phyloP scores from a whole-genome alignment of 92 coral and sea anemone genomes.

The Actinostola sp. region DNA sequence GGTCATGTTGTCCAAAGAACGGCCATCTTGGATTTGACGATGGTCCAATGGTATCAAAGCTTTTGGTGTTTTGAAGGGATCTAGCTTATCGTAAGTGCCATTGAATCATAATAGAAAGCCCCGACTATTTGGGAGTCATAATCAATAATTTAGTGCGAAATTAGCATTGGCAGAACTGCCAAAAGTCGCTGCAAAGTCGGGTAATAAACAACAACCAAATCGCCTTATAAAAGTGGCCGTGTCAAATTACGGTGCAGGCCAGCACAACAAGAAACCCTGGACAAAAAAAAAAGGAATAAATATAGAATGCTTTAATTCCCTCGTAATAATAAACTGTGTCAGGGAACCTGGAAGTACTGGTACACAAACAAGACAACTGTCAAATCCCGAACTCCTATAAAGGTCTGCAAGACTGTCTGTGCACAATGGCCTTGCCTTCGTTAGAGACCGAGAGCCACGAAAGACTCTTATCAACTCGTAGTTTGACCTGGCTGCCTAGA shows the following conservation, averaged over 20 bases:
- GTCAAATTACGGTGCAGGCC: too few relatives aligned
- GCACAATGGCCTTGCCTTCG: conserved; percentile 28
- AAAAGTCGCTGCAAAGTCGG: too few relatives aligned
- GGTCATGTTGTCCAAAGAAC: conserved; percentile 1
- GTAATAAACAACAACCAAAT: too few relatives aligned
- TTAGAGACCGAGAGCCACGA: conserved; percentile 62
- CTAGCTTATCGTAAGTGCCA: conserved; percentile 2
- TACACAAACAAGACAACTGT: neutral
- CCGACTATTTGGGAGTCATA: neutral
- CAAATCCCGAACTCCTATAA: neutral
- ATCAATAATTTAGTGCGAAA: conserved; percentile 18
- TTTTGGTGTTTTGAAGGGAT: conserved; percentile 33
- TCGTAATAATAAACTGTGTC: neutral
- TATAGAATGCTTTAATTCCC: neutral
- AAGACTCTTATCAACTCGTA: conserved; percentile 59
- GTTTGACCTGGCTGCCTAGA: conserved; percentile 70
- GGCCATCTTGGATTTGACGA: conserved; percentile 58
- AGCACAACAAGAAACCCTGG: too few relatives aligned
- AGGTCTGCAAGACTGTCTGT: too few relatives aligned
- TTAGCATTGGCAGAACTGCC: conserved; percentile 1
- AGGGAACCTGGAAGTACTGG: neutral
- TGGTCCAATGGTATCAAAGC: conserved; percentile 13
- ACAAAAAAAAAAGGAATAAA: neutral
- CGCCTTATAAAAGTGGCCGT: too few relatives aligned
- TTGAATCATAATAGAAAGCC: conserved; percentile 14